Percentiles rank a stretch among this genome's conserved stretches.
phyloP scores from a whole-genome alignment of 2,113 vertebrate species.

The Muscicapa adusta region DNA sequence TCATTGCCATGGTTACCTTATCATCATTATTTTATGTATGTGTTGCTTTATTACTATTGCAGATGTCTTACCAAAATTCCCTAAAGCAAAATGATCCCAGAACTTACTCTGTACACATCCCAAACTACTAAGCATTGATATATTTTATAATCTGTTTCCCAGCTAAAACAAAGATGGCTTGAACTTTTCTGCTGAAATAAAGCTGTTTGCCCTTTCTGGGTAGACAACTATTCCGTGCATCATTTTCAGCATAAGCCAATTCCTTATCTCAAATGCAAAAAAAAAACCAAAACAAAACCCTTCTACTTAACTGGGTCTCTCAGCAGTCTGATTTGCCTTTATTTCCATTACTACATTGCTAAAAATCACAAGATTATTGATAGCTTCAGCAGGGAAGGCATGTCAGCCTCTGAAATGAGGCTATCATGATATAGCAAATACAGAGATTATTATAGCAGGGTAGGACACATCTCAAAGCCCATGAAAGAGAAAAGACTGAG shows the following conservation, averaged over 20 bases:
- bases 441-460: neutral
- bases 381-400: neutral
- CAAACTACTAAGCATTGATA: neutral
- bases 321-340: neutral
- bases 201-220: neutral
- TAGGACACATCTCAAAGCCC: neutral
- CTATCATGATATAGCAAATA: neutral
- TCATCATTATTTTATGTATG: neutral
- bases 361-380: neutral
- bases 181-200: neutral
- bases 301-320: neutral
- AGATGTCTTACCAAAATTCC: neutral
- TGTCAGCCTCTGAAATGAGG: neutral
- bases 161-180: neutral
- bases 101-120: neutral
- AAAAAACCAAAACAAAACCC: neutral
- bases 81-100: neutral
- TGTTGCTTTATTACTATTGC: neutral
- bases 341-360: neutral
- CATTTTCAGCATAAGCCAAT: neutral
- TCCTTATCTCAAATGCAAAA: neutral
- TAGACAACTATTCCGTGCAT: neutral
- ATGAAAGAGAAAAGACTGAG: neutral
- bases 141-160: neutral
- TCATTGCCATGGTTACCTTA: constrained; percentile 52